Evolutionary conservation across 2,888 invertebrate genomes (phyloP).

Genomic region (Julus scanicus): DNA sequence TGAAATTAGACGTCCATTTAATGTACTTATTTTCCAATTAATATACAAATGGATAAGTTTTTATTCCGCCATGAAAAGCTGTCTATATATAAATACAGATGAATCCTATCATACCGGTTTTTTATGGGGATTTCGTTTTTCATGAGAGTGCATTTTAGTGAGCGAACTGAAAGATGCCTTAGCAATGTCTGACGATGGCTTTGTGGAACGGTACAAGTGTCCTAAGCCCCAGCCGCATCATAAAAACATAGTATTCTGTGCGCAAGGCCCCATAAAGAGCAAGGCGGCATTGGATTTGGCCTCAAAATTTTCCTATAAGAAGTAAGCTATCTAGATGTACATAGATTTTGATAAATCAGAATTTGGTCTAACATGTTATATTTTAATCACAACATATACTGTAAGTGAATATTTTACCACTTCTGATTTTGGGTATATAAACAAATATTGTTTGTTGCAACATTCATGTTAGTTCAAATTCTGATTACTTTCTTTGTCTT

Average conservation of each 20-base stretch:
- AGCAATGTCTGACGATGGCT: constrained; percentile 57
- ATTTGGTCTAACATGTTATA: constrained; percentile 23
- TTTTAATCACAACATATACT: background rate
- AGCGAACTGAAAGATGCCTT: constrained; percentile 62
- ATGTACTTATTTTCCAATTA: too few species aligned
- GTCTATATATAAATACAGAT: too few species aligned
- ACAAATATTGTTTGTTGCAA: background rate
- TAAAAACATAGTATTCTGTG: constrained; percentile 61
- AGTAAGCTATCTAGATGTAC: constrained; percentile 60
- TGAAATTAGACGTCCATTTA: too few species aligned
- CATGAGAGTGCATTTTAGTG: constrained; percentile 60
- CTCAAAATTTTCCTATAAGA: constrained; percentile 62
- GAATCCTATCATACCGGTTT: background rate
- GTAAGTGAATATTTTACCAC: background rate
- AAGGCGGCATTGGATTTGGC: constrained; percentile 62
- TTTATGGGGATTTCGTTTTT: background rate
- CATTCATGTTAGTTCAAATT: background rate
- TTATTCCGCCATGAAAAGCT: too few species aligned
- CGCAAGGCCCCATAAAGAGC: constrained; percentile 61
- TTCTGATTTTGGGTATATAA: background rate
- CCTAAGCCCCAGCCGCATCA: constrained; percentile 58
- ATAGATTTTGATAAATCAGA: background rate
- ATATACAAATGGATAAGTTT: too few species aligned
- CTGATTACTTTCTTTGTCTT: background rate
- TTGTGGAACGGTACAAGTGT: constrained; percentile 58